phyloP scores from a whole-genome alignment of 2,888 invertebrate species.

The Pheosia tremula region DNA sequence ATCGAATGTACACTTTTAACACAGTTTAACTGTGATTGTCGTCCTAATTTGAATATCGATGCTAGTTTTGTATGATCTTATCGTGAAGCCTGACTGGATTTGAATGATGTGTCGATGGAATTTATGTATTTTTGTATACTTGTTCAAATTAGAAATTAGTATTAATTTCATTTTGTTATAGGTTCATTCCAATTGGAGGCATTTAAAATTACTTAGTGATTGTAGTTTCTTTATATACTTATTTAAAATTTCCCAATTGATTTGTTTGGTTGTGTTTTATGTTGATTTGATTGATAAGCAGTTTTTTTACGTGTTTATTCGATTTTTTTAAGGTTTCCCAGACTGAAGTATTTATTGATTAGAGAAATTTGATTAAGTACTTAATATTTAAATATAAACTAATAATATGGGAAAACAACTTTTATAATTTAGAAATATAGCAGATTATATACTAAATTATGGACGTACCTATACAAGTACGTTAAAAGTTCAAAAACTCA shows the following conservation, averaged over 20 bases:
- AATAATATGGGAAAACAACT: background rate
- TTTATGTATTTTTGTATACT: slow-evolving; percentile 31
- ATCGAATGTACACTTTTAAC: slow-evolving; percentile 17
- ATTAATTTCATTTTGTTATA: slow-evolving; percentile 38
- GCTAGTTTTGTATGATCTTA: slow-evolving; percentile 34
- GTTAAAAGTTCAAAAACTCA: too few relatives aligned
- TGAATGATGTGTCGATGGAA: slow-evolving; percentile 34
- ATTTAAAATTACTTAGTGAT: slow-evolving; percentile 51
- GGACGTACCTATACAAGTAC: too few relatives aligned
- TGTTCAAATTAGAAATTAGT: slow-evolving; percentile 33
- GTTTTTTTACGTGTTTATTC: slow-evolving; percentile 32
- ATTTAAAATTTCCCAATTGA: slow-evolving; percentile 34
- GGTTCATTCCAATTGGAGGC: slow-evolving; percentile 64
- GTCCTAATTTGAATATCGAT: slow-evolving; percentile 46
- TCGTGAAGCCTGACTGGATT: slow-evolving; percentile 33
- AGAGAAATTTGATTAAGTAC: too few relatives aligned
- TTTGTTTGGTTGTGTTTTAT: slow-evolving; percentile 28
- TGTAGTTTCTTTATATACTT: slow-evolving; percentile 17
- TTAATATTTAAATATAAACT: too few relatives aligned
- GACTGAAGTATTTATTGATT: slow-evolving; percentile 14
- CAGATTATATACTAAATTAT: too few relatives aligned
- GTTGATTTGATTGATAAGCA: slow-evolving; percentile 30
- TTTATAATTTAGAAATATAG: too few relatives aligned
- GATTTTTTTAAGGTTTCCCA: slow-evolving; percentile 32
- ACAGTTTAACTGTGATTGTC: slow-evolving; percentile 53